A percentile compares a stretch with the other conserved stretches of the same genome.
Evolutionary conservation across 2,113 vertebrate genomes (phyloP).

Genomic region (Setophaga coronata): DNA sequence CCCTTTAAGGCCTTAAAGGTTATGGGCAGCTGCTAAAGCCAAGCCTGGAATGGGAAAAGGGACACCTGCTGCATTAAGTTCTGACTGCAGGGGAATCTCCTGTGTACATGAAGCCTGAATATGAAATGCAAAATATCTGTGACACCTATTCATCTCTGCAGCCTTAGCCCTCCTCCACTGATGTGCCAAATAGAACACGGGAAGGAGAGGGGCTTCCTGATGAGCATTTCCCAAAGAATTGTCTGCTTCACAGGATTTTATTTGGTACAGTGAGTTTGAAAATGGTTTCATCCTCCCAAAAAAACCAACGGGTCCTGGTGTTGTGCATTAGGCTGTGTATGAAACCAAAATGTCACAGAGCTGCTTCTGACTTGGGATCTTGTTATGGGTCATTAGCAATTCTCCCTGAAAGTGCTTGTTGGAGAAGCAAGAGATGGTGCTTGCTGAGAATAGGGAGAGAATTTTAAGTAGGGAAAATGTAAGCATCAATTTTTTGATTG

Average conservation of each 20-base stretch:
- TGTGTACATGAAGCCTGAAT: neutral
- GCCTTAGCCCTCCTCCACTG: neutral
- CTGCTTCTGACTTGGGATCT: neutral
- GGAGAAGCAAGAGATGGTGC: neutral
- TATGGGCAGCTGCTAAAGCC: neutral
- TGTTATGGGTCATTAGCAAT: neutral
- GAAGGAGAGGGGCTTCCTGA: neutral
- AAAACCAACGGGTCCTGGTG: rapidly evolving
- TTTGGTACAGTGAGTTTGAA: neutral
- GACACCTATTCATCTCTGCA: rapidly evolving
- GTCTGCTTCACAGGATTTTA: neutral
- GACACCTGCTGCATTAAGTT: neutral
- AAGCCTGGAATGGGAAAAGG: neutral
- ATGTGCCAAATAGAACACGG: too few species aligned
- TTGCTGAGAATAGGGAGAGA: neutral
- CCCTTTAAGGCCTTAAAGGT: neutral
- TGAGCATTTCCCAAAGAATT: neutral
- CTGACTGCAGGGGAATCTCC: neutral
- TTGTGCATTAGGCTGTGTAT: neutral
- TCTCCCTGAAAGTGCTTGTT: neutral
- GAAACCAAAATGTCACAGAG: neutral
- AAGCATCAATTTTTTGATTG: neutral
- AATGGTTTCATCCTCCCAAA: neutral
- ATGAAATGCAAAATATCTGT: neutral
- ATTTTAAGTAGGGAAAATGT: neutral